These are phyloP conservation scores for Schrankia costaestrigalis DNA, from an alignment of 2,888 invertebrate species.

Conservation along the genomic window DNA sequence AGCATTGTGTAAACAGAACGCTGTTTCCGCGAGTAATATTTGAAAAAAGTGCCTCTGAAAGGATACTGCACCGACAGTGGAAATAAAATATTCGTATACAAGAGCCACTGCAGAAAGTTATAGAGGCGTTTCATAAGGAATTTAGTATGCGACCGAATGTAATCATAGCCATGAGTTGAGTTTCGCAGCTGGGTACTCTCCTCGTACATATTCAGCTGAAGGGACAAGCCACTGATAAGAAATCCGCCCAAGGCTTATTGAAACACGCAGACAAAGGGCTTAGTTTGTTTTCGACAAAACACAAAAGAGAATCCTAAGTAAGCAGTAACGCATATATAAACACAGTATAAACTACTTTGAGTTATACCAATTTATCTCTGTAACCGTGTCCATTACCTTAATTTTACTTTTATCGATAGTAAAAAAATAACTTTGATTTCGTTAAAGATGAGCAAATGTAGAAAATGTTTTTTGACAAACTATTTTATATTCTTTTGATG, in stretches of 20 bases:
- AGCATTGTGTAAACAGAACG: constrained; percentile 59
- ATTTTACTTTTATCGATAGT: constrained; percentile 27
- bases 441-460: constrained; percentile 1
- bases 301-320: constrained; percentile 64
- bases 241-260: constrained; percentile 57
- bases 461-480: too few relatives aligned
- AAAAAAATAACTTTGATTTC: constrained; percentile 25
- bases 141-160: constrained; percentile 14
- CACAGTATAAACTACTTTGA: constrained; percentile 54
- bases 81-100: constrained; percentile 46
- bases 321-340: constrained; percentile 57
- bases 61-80: constrained; percentile 44
- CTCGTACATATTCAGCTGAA: constrained; percentile 21
- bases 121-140: constrained; percentile 22
- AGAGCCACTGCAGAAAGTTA: constrained; percentile 18
- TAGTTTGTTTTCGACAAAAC: constrained; percentile 59
- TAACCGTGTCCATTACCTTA: constrained; percentile 42
- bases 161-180: constrained; percentile 17
- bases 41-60: constrained; percentile 57
- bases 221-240: constrained; percentile 53
- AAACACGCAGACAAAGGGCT: constrained; percentile 58
- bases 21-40: constrained; percentile 58
- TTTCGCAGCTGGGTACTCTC: constrained; percentile 2
- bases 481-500: too few relatives aligned
- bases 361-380: constrained; percentile 53